A percentile compares a stretch with the other conserved stretches of the same genome.
These are phyloP conservation scores for Burhinus bistriatus DNA, from an alignment of 2,113 vertebrate species.

Conservation along the genomic window DNA sequence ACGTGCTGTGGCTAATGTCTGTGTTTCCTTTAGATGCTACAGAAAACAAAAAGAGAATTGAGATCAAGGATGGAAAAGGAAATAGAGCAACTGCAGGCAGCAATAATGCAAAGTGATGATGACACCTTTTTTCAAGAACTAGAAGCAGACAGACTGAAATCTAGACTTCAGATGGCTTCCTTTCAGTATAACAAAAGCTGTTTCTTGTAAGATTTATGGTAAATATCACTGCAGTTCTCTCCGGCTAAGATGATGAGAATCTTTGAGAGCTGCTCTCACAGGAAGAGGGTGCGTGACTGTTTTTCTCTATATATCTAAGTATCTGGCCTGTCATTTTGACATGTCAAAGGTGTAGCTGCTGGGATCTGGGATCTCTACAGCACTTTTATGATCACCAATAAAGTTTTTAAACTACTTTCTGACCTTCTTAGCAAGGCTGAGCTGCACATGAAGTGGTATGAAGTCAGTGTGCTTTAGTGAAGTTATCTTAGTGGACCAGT, in stretches of 20 bases:
- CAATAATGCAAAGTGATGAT: constrained; percentile 84
- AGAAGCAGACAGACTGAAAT: constrained; percentile 84
- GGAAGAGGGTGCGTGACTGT: not conserved
- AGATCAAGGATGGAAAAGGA: constrained; percentile 90
- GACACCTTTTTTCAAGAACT: constrained; percentile 86
- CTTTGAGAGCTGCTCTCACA: not conserved
- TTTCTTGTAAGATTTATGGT: constrained; percentile 10
- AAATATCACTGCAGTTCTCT: not conserved
- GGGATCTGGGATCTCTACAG: not conserved
- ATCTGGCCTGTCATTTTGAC: not conserved
- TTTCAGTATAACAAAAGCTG: constrained; percentile 84
- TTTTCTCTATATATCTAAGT: not conserved
- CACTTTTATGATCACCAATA: constrained; percentile 5
- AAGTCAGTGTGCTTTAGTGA: not conserved
- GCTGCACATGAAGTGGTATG: not conserved
- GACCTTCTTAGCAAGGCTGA: not conserved
- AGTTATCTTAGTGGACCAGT: not conserved
- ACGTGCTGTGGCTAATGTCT: not conserved
- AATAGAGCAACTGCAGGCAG: constrained; percentile 85
- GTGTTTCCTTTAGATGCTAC: constrained; percentile 78
- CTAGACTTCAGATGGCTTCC: constrained; percentile 84
- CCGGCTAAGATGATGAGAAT: not conserved
- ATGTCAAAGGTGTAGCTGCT: not conserved
- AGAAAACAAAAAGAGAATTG: constrained; percentile 87
- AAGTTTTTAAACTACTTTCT: not conserved